phyloP scores from a whole-genome alignment of 2,113 vertebrate genomes.

The Etheostoma cragini region DNA sequence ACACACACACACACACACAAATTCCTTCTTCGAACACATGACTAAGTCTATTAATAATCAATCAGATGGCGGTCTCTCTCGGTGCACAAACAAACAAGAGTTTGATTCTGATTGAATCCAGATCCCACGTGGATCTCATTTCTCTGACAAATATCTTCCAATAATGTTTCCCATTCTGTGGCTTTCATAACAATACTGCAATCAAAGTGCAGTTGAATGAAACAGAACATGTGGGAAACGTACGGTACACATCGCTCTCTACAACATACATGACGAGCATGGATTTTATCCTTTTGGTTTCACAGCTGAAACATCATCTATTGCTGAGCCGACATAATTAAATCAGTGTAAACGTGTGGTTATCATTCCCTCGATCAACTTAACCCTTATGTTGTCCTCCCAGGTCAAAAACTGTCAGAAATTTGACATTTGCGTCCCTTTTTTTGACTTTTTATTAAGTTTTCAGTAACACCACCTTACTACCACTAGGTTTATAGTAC shows the following conservation, averaged over 20 bases:
- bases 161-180: conserved; percentile 69
- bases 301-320: neutral
- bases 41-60: conserved; percentile 51
- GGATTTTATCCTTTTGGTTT: neutral
- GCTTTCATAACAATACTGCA: conserved; percentile 55
- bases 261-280: conserved; percentile 4
- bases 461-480: too few relatives aligned
- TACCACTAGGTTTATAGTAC: too few relatives aligned
- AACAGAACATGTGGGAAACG: conserved; percentile 55
- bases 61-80: conserved; percentile 26
- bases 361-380: neutral
- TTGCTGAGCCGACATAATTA: neutral
- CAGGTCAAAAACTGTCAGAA: too few relatives aligned
- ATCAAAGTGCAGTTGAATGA: conserved; percentile 47
- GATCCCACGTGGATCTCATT: conserved; percentile 68
- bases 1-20: neutral
- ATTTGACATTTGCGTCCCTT: too few relatives aligned
- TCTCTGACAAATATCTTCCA: conserved; percentile 67
- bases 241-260: conserved; percentile 11
- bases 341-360: neutral
- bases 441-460: too few relatives aligned
- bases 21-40: conserved; percentile 4
- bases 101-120: conserved; percentile 63
- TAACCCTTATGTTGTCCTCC: too few relatives aligned
- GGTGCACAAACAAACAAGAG: conserved; percentile 57